phyloP scores from a whole-genome alignment of 2,797 vertebrate species.

The Austrolebias charrua region DNA sequence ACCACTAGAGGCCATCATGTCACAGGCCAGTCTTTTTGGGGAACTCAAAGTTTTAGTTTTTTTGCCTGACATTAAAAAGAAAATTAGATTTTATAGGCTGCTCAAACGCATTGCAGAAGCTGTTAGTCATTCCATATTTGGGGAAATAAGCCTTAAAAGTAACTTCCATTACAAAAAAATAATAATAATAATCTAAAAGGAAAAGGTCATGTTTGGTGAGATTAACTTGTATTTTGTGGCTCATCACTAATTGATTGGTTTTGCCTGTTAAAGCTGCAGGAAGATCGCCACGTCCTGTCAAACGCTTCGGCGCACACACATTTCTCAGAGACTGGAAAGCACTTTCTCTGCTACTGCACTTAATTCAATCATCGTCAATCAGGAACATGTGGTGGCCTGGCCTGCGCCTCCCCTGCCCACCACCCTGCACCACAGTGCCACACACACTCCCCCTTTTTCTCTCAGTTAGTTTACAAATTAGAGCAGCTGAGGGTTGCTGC shows the following conservation, averaged over 20 bases:
- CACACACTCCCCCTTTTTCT: conserved; percentile 54
- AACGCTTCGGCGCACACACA: conserved; percentile 51
- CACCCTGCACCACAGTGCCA: conserved; percentile 45
- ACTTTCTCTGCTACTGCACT: conserved; percentile 61
- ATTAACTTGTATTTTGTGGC: neutral
- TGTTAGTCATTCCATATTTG: conserved; percentile 33
- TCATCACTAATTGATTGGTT: conserved; percentile 71
- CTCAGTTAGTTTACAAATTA: conserved; percentile 78
- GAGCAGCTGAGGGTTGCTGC: conserved; percentile 75
- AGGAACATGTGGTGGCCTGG: conserved; percentile 59
- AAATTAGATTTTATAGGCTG: conserved; percentile 39
- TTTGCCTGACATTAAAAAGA: conserved; percentile 35
- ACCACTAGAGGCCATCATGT: conserved; percentile 88
- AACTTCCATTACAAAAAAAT: conserved; percentile 14
- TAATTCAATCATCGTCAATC: conserved; percentile 71
- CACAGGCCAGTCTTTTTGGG: conserved; percentile 66
- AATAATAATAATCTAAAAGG: no score
- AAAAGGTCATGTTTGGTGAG: no score
- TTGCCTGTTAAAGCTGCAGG: conserved; percentile 54
- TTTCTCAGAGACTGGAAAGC: conserved; percentile 49
- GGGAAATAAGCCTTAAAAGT: conserved; percentile 47
- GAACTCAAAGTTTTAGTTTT: conserved; percentile 47
- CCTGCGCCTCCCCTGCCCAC: conserved; percentile 27
- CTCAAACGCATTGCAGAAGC: conserved; percentile 42
- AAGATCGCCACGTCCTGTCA: conserved; percentile 55